Evolutionary conservation across 2,888 invertebrate genomes (phyloP).

Genomic region (Leucoma salicis): DNA sequence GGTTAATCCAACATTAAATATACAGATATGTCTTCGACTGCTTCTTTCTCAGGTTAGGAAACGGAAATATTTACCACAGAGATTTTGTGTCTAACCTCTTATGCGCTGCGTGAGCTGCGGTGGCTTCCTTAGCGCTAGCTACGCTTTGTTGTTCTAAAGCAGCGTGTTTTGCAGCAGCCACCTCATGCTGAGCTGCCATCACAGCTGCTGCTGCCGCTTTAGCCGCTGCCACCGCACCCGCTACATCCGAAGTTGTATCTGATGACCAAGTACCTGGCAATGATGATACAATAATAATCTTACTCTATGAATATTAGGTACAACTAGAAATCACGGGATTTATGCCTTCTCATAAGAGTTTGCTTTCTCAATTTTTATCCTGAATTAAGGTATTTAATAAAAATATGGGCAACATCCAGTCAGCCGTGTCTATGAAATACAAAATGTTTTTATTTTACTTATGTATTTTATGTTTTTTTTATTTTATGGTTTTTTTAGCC

Average conservation of each 20-base stretch:
- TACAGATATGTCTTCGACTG: too few relatives aligned
- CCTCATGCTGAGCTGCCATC: constrained; percentile 87
- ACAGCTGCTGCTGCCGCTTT: constrained; percentile 88
- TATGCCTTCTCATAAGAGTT: neutral
- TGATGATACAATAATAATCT: too few relatives aligned
- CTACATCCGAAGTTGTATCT: constrained; percentile 85
- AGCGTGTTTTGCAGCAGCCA: constrained; percentile 87
- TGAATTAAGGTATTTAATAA: neutral
- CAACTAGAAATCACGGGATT: too few relatives aligned
- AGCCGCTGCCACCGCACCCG: constrained; percentile 87
- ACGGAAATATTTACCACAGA: too few relatives aligned
- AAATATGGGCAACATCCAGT: too few relatives aligned
- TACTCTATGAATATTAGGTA: too few relatives aligned
- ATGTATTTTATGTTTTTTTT: too few relatives aligned
- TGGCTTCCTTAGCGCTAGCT: constrained; percentile 88
- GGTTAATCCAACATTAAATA: too few relatives aligned
- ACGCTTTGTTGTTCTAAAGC: constrained; percentile 87
- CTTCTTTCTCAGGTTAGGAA: too few relatives aligned
- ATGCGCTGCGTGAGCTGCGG: constrained; percentile 84
- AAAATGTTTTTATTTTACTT: too few relatives aligned
- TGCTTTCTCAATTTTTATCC: neutral
- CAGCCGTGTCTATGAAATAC: too few relatives aligned
- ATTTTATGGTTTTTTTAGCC: too few relatives aligned
- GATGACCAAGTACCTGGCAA: constrained; percentile 32
- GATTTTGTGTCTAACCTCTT: constrained; percentile 68